Conservation (phyloP, 2,888 invertebrate genomes). For the Pteria penguin region DNA sequence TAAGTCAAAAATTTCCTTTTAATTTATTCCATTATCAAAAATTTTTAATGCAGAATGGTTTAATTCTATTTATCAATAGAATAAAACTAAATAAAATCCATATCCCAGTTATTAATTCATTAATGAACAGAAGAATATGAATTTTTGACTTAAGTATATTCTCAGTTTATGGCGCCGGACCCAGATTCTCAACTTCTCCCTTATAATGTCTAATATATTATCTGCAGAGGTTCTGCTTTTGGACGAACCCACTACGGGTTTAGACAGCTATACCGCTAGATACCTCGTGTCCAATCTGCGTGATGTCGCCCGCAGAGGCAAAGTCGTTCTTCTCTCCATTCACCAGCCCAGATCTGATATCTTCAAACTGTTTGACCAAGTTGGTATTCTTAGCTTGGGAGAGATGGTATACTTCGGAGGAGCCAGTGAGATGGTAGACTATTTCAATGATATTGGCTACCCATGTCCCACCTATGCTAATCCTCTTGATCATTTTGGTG, state of each 20-base stretch:
- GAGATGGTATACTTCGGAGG: slow-evolving; percentile 86
- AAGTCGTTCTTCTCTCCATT: slow-evolving; percentile 91
- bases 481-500: slow-evolving; percentile 93
- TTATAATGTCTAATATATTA: too few species aligned
- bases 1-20: too few species aligned
- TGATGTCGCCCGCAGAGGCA: slow-evolving; percentile 68
- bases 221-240: slow-evolving; percentile 91
- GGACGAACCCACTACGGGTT: slow-evolving; percentile 92
- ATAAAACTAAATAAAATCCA: too few species aligned
- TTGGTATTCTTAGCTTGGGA: slow-evolving; percentile 71
- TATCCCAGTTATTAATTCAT: too few species aligned
- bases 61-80: too few species aligned
- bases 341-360: slow-evolving; percentile 77
- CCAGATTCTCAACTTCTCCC: too few species aligned
- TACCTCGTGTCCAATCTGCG: slow-evolving; percentile 64
- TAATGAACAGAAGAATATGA: too few species aligned
- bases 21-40: too few species aligned
- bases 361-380: slow-evolving; percentile 68
- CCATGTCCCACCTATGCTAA: slow-evolving; percentile 98
- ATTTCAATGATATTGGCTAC: slow-evolving; percentile 96
- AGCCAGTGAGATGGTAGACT: slow-evolving; percentile 92
- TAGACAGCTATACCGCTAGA: slow-evolving; percentile 97
- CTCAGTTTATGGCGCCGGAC: too few species aligned
- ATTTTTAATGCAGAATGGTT: too few species aligned
- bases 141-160: too few species aligned